Conservation (phyloP, 2,888 invertebrate genomes). For the Drosophila diplacantha region DNA sequence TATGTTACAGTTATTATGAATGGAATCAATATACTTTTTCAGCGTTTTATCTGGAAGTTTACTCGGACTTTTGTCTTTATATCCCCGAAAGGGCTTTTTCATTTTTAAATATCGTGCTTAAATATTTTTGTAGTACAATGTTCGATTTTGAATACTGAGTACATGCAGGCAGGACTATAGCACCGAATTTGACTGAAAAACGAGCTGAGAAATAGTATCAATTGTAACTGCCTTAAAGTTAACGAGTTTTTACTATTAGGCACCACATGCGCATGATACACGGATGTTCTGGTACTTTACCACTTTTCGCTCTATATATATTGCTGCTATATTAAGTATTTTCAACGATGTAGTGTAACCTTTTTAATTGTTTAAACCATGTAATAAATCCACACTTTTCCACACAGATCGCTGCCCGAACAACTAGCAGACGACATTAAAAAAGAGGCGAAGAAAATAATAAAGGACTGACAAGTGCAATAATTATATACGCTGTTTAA, state of each 20-base stretch:
- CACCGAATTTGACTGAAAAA: neutral
- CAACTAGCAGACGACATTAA: slow-evolving; percentile 67
- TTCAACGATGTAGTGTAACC: too few relatives aligned
- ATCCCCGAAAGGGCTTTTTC: neutral
- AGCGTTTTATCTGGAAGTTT: neutral
- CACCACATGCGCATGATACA: neutral
- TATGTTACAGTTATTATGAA: neutral
- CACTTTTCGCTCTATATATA: neutral
- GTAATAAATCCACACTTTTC: neutral
- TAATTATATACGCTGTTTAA: slow-evolving; percentile 17
- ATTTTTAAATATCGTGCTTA: too few relatives aligned
- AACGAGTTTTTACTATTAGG: neutral
- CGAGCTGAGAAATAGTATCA: too few relatives aligned
- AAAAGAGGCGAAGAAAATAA: slow-evolving; percentile 65
- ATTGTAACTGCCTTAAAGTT: neutral
- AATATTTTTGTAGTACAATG: too few relatives aligned
- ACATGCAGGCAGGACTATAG: neutral
- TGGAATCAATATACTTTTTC: neutral
- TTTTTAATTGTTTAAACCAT: neutral
- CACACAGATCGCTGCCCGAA: slow-evolving; percentile 63
- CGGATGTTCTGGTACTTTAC: neutral
- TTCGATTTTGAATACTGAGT: too few relatives aligned
- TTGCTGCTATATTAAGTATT: neutral
- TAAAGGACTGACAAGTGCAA: slow-evolving; percentile 54
- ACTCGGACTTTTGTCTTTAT: neutral